Evolutionary conservation across 2,113 vertebrate species (phyloP), one percentile per base, ranked within the genome.

Genomic region (Cranoglanis bouderius): DNA sequence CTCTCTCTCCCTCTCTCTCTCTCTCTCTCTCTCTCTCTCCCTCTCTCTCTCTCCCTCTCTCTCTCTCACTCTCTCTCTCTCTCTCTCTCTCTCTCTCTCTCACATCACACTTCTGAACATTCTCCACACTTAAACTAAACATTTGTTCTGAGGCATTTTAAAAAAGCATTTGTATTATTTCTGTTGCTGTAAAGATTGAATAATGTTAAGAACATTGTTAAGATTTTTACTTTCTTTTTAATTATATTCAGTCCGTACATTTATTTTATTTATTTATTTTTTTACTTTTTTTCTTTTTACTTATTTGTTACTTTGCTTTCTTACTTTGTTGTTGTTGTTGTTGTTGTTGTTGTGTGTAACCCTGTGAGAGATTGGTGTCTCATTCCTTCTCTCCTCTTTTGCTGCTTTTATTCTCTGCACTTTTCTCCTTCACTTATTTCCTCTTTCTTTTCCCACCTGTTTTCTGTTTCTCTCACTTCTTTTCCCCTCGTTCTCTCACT

Each of bases 401-500:
- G 10, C 26, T 65, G 29, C 26, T 65, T 65, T 65, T 29, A 26
- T 65, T 0, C 29, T 63, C 1, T 65, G 24, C 26, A 29, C 29
- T 65, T 65, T n/a, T 32, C n/a, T 19, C 29, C 14, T n/a, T 13
- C 63, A 13, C 40, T 6, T n/a, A 4, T 6, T 46, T 49, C 43
- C 24, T 40, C 67, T 19, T 19, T 72, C 18, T 16, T 38, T 72
- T 40, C 6, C 35, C 8, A 18, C n/a, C 2, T 29, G 53, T 18
- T n/a, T 80, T 49, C 18, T 51, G 19, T 14, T 19, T 35, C 16
- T 29, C 46, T 38, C 61, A 12, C 35, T 29, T 78, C 80, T 24
- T 10, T 16, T 24, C 65, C 59, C 55, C 26, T 67, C 7, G 6
- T 32, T 40, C 4, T 7, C 43, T 86, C 83, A 90, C 32, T 92